phyloP scores from a whole-genome alignment of 2,113 vertebrate species.

The Pampusana beccarii region DNA sequence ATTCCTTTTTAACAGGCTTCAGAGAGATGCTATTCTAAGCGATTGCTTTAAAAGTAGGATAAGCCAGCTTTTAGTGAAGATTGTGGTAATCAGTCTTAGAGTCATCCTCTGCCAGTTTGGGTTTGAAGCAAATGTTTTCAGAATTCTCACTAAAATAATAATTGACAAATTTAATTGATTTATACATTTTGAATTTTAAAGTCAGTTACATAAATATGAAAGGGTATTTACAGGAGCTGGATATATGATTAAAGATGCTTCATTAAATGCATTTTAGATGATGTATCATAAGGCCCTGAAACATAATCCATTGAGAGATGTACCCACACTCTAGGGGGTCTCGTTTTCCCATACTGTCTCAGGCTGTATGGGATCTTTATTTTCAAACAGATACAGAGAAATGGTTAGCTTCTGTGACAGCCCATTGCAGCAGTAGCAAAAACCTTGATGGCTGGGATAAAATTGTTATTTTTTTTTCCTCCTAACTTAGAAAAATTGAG shows the following conservation, averaged over 20 bases:
- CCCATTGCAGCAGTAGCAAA: neutral
- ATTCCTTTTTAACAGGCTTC: neutral
- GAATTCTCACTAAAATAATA: neutral
- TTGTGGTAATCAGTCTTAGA: neutral
- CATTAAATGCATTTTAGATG: neutral
- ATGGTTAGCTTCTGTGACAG: neutral
- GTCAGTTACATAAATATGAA: neutral
- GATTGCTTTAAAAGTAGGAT: neutral
- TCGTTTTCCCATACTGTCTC: neutral
- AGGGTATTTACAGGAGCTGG: neutral
- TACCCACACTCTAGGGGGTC: neutral
- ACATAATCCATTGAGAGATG: neutral
- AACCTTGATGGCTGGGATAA: neutral
- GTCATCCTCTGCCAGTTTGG: neutral
- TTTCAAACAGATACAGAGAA: neutral
- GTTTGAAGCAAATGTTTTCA: neutral
- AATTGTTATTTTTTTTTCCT: neutral
- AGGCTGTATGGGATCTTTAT: neutral
- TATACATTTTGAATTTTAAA: neutral
- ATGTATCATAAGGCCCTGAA: neutral
- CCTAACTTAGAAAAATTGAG: neutral
- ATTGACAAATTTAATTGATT: neutral
- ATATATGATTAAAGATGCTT: neutral
- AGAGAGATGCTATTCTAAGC: neutral
- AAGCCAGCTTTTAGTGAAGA: neutral